Evolutionary conservation across 1,140 invertebrate species (phyloP).

Genomic region (Cherax destructor): DNA sequence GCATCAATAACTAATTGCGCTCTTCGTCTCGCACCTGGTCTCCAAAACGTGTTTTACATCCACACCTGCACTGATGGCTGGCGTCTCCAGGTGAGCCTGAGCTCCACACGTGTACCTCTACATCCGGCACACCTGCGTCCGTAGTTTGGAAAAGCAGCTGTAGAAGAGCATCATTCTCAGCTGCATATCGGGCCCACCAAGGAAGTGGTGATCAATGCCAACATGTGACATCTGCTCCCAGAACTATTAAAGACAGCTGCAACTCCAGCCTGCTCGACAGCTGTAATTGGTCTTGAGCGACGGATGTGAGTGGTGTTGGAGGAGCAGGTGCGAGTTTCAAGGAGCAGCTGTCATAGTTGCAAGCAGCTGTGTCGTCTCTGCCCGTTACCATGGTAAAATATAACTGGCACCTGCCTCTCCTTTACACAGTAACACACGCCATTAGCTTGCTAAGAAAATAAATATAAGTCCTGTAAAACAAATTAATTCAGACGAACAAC

Average conservation of each 20-base stretch:
- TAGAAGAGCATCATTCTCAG: not conserved
- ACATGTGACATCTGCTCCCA: not conserved
- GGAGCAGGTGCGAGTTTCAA: not conserved
- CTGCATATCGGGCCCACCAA: not conserved
- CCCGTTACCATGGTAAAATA: no score
- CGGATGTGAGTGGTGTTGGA: not conserved
- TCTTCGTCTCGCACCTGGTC: not conserved
- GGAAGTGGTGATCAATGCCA: not conserved
- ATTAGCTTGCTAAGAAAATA: no score
- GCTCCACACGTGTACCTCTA: not conserved
- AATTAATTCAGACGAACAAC: no score
- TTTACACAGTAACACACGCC: no score
- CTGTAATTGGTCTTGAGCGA: not conserved
- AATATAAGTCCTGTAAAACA: no score
- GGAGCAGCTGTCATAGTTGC: not conserved
- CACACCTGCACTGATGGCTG: not conserved
- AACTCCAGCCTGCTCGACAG: not conserved
- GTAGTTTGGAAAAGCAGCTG: not conserved
- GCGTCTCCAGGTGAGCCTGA: not conserved
- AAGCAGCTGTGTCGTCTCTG: no score
- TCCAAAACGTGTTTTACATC: not conserved
- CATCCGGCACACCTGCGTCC: not conserved
- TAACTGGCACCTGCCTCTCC: no score
- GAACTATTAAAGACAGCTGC: not conserved
- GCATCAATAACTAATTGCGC: not conserved